Base-by-base conservation (phyloP, 2,797 vertebrate genomes). In the Rhinichthys osculus region DNA sequence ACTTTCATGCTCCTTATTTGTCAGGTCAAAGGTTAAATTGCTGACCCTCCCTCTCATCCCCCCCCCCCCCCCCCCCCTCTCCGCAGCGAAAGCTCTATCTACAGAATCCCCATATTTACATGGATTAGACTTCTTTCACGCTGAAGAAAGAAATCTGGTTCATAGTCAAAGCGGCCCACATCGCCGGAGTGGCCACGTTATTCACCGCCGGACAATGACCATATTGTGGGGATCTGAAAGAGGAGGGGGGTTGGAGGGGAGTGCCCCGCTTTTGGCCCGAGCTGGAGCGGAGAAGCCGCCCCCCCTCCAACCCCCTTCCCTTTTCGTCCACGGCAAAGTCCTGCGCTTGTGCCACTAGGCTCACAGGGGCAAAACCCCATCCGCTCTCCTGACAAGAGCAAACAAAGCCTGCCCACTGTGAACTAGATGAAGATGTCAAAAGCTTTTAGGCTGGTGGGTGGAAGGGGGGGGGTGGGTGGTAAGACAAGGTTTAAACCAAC, bases 1-100 rank as follows among this genome's bases (percentile, higher is more conserved):
- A 98, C 97, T 98, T 99, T 98, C 97, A 98, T 98, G 97, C 97
- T 97, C 97, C 97, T 99, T 98, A 99, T 99, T 99, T 99, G 98
- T 98, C 96, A 97, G 98, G 98, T 98, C 97, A 99, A 96, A 99
- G 98, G 98, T 99, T 99, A 99, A 99, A 99, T 99, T 98, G 98
- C 97, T 98, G 97, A 97, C 97, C 98, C 95, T 94, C 94, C 95
- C 93, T 93, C 93, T 62, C 81, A 30, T 3, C 44, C 78, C 23
- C 69, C 47, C 70, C 33, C 13, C 44, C 44, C 44, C 44, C 47
- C 5, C 50, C 21, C 0, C n/a, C 19, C 94, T 94, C 94, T 94
- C 96, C 94, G 94, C 94, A 96, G 96, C 96, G 96, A 96, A 96
- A 97, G 72, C 85, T 87, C 97, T 97, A 97, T 97, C 97, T 97